phyloP scores from a whole-genome alignment of 2,113 vertebrate species.

The Plestiodon gilberti region DNA sequence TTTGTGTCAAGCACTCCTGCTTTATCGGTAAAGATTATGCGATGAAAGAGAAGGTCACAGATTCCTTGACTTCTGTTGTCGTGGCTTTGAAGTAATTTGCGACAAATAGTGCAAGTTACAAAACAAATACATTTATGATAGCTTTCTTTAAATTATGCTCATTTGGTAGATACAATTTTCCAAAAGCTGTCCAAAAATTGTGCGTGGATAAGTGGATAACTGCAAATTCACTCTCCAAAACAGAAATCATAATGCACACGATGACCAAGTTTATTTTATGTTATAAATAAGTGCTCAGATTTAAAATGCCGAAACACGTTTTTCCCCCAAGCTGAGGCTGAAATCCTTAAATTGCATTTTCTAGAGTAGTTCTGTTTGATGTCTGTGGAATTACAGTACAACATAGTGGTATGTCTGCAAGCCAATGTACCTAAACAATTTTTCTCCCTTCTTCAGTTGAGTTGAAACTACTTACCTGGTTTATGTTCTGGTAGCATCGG shows the following conservation, averaged over 20 bases:
- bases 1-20: neutral
- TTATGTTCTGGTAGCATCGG: neutral
- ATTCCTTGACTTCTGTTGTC: neutral
- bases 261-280: neutral
- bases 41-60: slow-evolving; percentile 24
- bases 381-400: neutral
- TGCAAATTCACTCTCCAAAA: neutral
- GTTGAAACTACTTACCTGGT: neutral
- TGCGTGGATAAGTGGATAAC: neutral
- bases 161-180: neutral
- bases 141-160: slow-evolving; percentile 9
- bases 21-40: neutral
- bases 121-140: neutral
- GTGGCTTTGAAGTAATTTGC: neutral
- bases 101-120: neutral
- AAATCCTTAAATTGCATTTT: neutral
- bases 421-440: neutral
- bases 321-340: neutral
- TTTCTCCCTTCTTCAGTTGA: neutral
- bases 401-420: neutral
- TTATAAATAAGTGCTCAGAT: neutral
- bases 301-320: neutral
- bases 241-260: neutral
- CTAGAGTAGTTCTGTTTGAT: neutral
- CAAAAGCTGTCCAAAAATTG: neutral